Base-by-base conservation (phyloP, 1,140 invertebrate species). In the Probaryconus sp. region DNA sequence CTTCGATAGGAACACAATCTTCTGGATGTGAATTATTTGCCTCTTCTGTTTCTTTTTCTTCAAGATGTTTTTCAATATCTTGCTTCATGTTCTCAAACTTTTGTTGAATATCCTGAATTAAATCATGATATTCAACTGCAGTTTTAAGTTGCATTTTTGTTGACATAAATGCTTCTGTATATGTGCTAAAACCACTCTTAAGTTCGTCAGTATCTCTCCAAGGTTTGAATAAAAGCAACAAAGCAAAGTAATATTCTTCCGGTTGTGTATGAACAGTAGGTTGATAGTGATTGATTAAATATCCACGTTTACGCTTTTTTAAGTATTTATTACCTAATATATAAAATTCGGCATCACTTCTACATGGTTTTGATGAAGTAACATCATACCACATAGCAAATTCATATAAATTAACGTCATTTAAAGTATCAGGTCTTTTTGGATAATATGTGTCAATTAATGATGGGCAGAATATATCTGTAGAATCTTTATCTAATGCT, bases 161-260 rank as follows among this genome's bases (percentile, higher is more conserved):
- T 1, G 28, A 38, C 1, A 28, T 4, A 77, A 81, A 81, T 51
- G 76, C 51, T 56, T 76, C 72, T 5, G 58, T 37, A 48, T 79
- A 82, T 21, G 45, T 77, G 7, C 56, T 31, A 38, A 6, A 67
- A 0, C 5, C 21, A 45, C 11, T 30, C 58, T 42, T 73, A n/a
- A 82, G 53, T 21, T 78, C 68, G 50, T 42, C 43, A 1, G 45
- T 37, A 40, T 81, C 31, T 68, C 77, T 74, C 78, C 79, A 83
- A 4, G 76, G 68, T 61, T 79, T 42, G 51, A 81, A 81, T 6
- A 83, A 30, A 5, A 83, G 38, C 18, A 83, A 48, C 11, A 82
- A 38, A 14, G 77, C 17, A 76, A 60, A 79, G 31, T 65, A 80
- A 73, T 78, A 81, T 11, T 35, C 30, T 69, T 83, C 80, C 2